phyloP scores from a whole-genome alignment of 2,888 invertebrate species.

The Nephrocerus scutellatus region DNA sequence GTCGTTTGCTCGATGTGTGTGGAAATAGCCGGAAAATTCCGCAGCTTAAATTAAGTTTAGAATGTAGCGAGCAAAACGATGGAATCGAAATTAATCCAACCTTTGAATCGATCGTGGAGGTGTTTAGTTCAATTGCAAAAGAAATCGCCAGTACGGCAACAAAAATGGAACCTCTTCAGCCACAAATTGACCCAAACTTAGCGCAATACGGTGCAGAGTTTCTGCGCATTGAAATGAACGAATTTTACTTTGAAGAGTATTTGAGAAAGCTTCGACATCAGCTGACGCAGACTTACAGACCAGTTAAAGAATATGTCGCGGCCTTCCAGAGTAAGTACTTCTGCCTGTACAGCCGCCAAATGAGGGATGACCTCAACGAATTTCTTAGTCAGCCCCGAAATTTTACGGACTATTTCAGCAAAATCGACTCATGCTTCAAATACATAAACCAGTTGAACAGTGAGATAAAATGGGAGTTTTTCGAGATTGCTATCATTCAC shows the following conservation, averaged over 20 bases:
- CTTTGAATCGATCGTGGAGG: conserved; percentile 51
- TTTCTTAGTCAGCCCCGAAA: conserved; percentile 51
- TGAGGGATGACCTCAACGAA: conserved; percentile 47
- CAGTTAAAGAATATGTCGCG: conserved; percentile 53
- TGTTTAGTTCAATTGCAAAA: conserved; percentile 55
- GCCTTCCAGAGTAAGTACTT: conserved; percentile 52
- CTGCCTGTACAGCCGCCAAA: conserved; percentile 50
- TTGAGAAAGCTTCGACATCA: conserved; percentile 51
- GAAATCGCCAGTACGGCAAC: conserved; percentile 53
- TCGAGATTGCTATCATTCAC: conserved; percentile 57
- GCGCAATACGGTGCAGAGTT: conserved; percentile 48
- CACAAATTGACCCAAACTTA: conserved; percentile 46
- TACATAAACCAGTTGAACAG: conserved; percentile 56
- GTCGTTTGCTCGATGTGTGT: conserved; percentile 55
- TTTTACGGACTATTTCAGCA: conserved; percentile 56
- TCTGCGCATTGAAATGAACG: conserved; percentile 55
- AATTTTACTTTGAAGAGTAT: conserved; percentile 52
- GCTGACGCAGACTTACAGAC: conserved; percentile 52
- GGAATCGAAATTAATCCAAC: conserved; percentile 55
- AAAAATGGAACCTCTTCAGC: conserved; percentile 54
- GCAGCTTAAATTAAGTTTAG: conserved; percentile 53
- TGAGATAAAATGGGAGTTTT: conserved; percentile 61
- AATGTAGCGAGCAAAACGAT: conserved; percentile 27
- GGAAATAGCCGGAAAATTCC: conserved; percentile 53
- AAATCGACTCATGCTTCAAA: conserved; percentile 56